Evolutionary conservation across 2,113 vertebrate genomes (phyloP), one percentile per base, ranked within the genome.

Genomic region (Chaetops frenatus): DNA sequence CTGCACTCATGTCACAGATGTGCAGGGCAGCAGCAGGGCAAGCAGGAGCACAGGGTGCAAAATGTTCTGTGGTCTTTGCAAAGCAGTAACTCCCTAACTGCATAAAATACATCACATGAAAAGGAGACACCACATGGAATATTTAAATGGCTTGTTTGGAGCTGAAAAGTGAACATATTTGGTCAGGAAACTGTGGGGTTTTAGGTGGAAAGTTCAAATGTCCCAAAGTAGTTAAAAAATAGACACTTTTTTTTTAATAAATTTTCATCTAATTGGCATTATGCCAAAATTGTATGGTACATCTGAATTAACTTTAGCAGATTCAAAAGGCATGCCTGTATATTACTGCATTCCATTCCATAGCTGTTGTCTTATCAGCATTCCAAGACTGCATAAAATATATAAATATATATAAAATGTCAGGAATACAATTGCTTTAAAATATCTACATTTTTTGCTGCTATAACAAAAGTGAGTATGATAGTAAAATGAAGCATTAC

Each of bases 1-100:
- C 42, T 56, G 35, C 1, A 2, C 10, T 79, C 1, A 0, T 33
- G 36, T 42, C 0, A 0, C 53, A 88, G 53, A 69, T 9, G 40
- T 44, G 12, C 36, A 69, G 48, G 80, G 31, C 65, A 90, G 28
- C 24, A 89, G 25, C 33, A 72, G 24, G 42, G 24, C 25, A 90
- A 67, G 12, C 38, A 86, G 70, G 25, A 79, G 60, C 8, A 10
- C 22, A 20, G 44, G 17, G 38, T 23, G 25, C 10, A 58, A 84
- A 80, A 40, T 20, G 5, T 65, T 65, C 38, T 58, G 31, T 8
- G 3, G 21, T n/a, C 29, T 42, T 58, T 83, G 38, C 67, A 90
- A 72, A 95, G 7, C 31, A 56, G 6, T n/a, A 90, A 51, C 20
- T 70, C 35, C 28, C 19, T 57, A 48, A 16, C 13, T 65, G 28